Base-by-base conservation (phyloP, 2,113 vertebrate species). In the Brachyhypopomus gauderio region DNA sequence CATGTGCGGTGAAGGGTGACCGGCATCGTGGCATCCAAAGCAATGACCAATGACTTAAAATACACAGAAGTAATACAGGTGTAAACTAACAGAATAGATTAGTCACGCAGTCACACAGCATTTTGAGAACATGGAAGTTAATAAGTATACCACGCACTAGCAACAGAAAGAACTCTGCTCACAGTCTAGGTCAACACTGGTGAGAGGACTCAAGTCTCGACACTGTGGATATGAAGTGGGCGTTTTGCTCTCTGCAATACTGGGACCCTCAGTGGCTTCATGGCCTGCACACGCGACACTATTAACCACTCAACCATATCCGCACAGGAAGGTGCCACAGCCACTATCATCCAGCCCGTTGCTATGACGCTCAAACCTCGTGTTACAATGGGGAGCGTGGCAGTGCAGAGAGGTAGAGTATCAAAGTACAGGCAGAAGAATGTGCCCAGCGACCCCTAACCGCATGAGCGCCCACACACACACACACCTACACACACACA, bases 311-410 rank as follows among this genome's bases (percentile, higher is more conserved):
- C 63, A 14, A 52, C 5, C 41, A 38, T 19, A 62, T 85, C 72
- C 52, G 81, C 36, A 86, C 58, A 75, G 64, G 79, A 84, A 64
- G 6, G 20, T 55, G 41, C 25, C 59, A 8, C 27, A 58, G 69
- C 60, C 45, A 52, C 5, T 71, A 55, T 27, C 5, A 56, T 5
- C 60, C 55, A n/a, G 41, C 75, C 27, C 23, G 34, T 75, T 74
- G 27, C 77, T 34, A 80, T 56, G 77, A 22, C 72, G 60, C 27
- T 74, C 67, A 27, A 41, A 85, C 86, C 76, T 79, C 70, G 82
- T 79, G 71, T 81, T 77, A 69, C 72, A 82, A 60, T 12, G 4
- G 16, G 9, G 52, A 78, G 69, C 5, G 20, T 8, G 58, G 36
- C 80, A 72, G 41, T 45, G 41, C 7, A 6, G 34, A 79, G 74